phyloP scores from a whole-genome alignment of 2,888 invertebrate genomes.

The Melangyna quadrimaculata region DNA sequence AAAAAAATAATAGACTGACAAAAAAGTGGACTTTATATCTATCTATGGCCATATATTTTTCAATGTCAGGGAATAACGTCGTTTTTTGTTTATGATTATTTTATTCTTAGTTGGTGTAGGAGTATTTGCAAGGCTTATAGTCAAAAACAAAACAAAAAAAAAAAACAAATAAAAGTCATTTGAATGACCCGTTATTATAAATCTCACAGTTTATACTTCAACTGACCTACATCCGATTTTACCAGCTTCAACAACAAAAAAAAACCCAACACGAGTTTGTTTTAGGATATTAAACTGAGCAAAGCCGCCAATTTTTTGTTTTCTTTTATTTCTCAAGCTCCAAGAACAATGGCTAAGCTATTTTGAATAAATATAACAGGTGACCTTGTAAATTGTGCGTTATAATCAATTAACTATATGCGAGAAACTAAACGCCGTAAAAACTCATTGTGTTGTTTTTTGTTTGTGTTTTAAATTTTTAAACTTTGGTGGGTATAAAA shows the following conservation, averaged over 20 bases:
- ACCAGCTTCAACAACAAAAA: background rate
- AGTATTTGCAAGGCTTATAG: background rate
- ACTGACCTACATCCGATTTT: slow-evolving; percentile 14
- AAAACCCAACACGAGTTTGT: background rate
- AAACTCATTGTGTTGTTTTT: background rate
- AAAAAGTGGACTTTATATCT: slow-evolving; percentile 34
- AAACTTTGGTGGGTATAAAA: slow-evolving; percentile 4
- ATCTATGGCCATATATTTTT: slow-evolving; percentile 31
- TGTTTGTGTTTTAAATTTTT: background rate
- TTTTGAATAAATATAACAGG: background rate
- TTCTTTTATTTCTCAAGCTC: background rate
- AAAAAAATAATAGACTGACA: slow-evolving; percentile 6
- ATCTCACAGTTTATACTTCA: slow-evolving; percentile 2
- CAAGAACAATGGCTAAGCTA: slow-evolving; percentile 5
- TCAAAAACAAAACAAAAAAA: background rate
- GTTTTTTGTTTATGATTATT: background rate
- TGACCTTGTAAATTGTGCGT: slow-evolving; percentile 11
- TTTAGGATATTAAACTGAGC: background rate
- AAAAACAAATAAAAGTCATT: background rate
- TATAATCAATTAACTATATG: slow-evolving; percentile 25
- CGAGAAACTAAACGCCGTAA: slow-evolving; percentile 10
- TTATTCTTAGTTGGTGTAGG: slow-evolving; percentile 6
- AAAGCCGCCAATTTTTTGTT: background rate
- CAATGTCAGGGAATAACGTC: slow-evolving; percentile 49
- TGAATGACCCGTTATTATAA: slow-evolving; percentile 7